phyloP scores from a whole-genome alignment of 2,888 invertebrate species.

The Corbicula japonica region DNA sequence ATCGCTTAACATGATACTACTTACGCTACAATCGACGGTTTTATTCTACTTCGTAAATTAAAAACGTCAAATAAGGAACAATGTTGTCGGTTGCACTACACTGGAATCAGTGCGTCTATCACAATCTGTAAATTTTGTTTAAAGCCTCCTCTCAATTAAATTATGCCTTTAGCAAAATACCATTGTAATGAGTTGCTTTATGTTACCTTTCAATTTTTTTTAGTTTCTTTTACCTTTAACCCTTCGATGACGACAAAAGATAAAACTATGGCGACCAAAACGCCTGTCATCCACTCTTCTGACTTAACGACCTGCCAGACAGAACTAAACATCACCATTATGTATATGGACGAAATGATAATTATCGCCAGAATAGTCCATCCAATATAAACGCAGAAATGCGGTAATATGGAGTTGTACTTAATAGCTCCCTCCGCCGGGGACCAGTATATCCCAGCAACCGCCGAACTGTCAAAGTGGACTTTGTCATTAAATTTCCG shows the following conservation, averaged over 20 bases:
- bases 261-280: conserved; percentile 80
- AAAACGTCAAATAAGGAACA: too few species aligned
- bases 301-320: conserved; percentile 85
- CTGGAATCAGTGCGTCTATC: too few species aligned
- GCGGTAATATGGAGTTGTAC: conserved; percentile 59
- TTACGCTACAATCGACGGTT: too few species aligned
- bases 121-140: too few species aligned
- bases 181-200: too few species aligned
- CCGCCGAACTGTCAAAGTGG: conserved; percentile 46
- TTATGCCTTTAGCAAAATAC: too few species aligned
- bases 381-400: conserved; percentile 74
- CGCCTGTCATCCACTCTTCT: conserved; percentile 85
- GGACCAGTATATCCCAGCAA: conserved; percentile 35
- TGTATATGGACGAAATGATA: conserved; percentile 82
- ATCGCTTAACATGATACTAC: too few species aligned
- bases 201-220: too few species aligned
- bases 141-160: too few species aligned
- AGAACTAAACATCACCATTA: conserved; percentile 85
- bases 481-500: conserved; percentile 42
- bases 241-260: conserved; percentile 83
- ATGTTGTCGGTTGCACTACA: too few species aligned
- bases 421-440: conserved; percentile 51
- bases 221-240: conserved; percentile 84
- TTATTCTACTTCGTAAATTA: too few species aligned
- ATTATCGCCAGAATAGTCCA: conserved; percentile 82